Percentiles rank a stretch among this genome's conserved stretches.
Evolutionary conservation across 2,113 vertebrate genomes (phyloP).

Genomic region (Mustelus asterias): DNA sequence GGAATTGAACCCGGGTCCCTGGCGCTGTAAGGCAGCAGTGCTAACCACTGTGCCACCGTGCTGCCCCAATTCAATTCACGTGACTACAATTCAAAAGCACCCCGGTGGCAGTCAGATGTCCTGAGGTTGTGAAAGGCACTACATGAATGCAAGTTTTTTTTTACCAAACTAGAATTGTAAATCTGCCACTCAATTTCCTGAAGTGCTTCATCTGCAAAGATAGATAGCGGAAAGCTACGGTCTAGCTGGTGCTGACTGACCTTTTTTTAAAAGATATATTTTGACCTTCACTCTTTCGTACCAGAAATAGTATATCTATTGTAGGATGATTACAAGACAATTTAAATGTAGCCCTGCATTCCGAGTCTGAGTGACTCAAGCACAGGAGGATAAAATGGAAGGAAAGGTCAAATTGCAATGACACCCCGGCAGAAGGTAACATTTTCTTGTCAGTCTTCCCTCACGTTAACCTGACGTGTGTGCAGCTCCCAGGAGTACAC

Average conservation of each 20-base stretch:
- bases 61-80: too few relatives aligned
- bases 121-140: not conserved
- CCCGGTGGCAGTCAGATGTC: not conserved
- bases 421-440: not conserved
- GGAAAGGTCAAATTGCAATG: not conserved
- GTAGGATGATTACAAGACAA: not conserved
- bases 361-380: not conserved
- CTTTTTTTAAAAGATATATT: not conserved
- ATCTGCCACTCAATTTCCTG: not conserved
- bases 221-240: not conserved
- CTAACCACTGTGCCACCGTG: too few relatives aligned
- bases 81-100: not conserved
- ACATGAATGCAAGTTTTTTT: not conserved
- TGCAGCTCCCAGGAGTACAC: not conserved
- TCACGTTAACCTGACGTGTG: not conserved
- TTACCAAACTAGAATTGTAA: not conserved
- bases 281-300: not conserved
- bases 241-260: not conserved
- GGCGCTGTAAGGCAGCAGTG: too few relatives aligned
- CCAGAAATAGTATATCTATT: conserved; percentile 12
- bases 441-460: conserved; percentile 4
- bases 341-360: not conserved
- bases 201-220: not conserved
- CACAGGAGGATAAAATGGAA: not conserved
- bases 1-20: too few relatives aligned